phyloP scores from a whole-genome alignment of 2,888 invertebrate species.

The Plemyria rubiginata region DNA sequence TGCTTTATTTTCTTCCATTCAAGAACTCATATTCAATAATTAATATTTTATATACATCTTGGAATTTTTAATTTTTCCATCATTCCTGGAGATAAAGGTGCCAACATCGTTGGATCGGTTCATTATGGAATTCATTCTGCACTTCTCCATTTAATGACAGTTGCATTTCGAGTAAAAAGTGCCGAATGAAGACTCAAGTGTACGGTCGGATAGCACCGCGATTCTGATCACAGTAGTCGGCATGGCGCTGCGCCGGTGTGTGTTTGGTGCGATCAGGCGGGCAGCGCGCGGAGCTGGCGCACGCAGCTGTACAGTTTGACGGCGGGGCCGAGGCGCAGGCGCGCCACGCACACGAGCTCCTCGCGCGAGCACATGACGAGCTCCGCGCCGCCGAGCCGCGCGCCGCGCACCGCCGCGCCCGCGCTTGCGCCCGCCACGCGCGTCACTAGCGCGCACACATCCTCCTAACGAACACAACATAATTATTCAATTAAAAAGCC shows the following conservation, averaged over 20 bases:
- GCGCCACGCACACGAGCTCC: slow-evolving; percentile 90
- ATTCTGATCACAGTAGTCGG: too few species aligned
- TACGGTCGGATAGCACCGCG: too few species aligned
- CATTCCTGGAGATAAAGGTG: too few species aligned
- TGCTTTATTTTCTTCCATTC: too few species aligned
- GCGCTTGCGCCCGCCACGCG: slow-evolving; percentile 60
- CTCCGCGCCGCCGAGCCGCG: slow-evolving; percentile 92
- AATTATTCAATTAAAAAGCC: not conserved
- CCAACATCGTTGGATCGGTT: too few species aligned
- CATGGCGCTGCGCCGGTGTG: not conserved
- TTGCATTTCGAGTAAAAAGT: too few species aligned
- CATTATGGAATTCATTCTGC: too few species aligned
- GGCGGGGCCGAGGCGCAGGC: slow-evolving; percentile 93
- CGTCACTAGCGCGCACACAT: slow-evolving; percentile 61
- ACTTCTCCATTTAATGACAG: too few species aligned
- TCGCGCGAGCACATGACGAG: slow-evolving; percentile 92
- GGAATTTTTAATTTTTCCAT: too few species aligned
- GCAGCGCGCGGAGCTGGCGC: slow-evolving; percentile 59
- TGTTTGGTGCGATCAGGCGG: slow-evolving; percentile 48
- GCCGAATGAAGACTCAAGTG: too few species aligned
- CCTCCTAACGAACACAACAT: slow-evolving; percentile 53
- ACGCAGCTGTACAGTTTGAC: slow-evolving; percentile 85
- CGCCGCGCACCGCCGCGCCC: slow-evolving; percentile 61
- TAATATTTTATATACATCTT: too few species aligned
- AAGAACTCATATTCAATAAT: too few species aligned